phyloP scores from a whole-genome alignment of 2,113 vertebrate genomes.

The Motacilla alba region DNA sequence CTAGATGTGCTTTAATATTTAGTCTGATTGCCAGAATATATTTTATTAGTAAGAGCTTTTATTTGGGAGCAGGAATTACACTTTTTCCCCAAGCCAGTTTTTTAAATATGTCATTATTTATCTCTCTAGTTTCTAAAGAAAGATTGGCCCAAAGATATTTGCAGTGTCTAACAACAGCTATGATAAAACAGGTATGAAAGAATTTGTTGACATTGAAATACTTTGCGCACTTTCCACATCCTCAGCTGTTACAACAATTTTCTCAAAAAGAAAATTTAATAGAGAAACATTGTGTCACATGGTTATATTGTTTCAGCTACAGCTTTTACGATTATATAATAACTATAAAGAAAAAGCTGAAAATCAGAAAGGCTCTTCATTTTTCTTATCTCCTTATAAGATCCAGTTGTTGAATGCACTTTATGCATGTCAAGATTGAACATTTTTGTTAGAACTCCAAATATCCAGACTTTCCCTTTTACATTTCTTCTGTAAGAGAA shows the following conservation, averaged over 20 bases:
- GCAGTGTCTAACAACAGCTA: background rate
- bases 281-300: background rate
- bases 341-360: background rate
- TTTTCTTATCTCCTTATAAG: background rate
- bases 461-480: background rate
- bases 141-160: background rate
- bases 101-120: background rate
- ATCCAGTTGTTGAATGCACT: background rate
- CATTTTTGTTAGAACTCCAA: background rate
- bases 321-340: background rate
- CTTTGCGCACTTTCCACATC: background rate
- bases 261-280: background rate
- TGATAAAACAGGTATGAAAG: background rate
- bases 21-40: background rate
- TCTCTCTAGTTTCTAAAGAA: background rate
- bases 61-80: background rate
- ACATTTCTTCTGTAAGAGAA: background rate
- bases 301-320: background rate
- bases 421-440: background rate
- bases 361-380: background rate
- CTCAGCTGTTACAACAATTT: background rate
- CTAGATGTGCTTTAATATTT: background rate
- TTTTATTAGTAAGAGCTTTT: background rate
- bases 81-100: fast-evolving
- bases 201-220: background rate